A percentile compares a stretch with the other conserved stretches of the same genome.
phyloP scores from a whole-genome alignment of 1,140 invertebrate species.

The Drosophila pandora region DNA sequence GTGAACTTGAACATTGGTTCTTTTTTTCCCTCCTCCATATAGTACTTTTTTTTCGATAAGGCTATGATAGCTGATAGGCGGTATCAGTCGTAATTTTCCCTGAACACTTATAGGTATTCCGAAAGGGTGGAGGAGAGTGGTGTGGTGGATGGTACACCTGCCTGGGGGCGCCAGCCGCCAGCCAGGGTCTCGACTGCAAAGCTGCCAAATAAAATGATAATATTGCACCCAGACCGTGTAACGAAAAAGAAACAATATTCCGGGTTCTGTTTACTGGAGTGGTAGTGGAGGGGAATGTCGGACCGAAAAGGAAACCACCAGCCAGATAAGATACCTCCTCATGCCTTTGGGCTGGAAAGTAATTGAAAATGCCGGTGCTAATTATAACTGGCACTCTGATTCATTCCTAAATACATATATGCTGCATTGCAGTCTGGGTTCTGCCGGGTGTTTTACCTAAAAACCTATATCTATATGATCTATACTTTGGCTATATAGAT shows the following conservation, averaged over 20 bases:
- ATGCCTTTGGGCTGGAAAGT: conserved; percentile 37
- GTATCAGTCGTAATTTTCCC: conserved; percentile 65
- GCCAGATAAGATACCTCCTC: conserved; percentile 69
- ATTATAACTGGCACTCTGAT: conserved; percentile 58
- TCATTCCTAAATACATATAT: conserved; percentile 21
- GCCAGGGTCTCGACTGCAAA: too few relatives aligned
- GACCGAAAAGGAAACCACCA: conserved; percentile 64
- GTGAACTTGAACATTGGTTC: conserved; percentile 42
- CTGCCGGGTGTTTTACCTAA: conserved; percentile 10
- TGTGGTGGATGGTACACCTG: conserved; percentile 27
- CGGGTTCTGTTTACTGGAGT: not conserved
- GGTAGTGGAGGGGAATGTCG: conserved; percentile 17
- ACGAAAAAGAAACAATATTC: not conserved
- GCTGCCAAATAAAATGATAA: conserved; percentile 6
- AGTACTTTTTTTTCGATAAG: conserved; percentile 53
- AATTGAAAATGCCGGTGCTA: conserved; percentile 69
- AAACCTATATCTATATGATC: not conserved
- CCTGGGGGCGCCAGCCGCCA: conserved; percentile 4
- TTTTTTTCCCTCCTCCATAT: not conserved
- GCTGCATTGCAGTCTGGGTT: not conserved
- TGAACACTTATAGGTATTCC: conserved; percentile 2
- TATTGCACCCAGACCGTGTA: conserved; percentile 9
- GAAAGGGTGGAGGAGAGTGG: too few relatives aligned
- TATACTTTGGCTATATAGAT: not conserved
- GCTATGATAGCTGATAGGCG: conserved; percentile 68